These are phyloP conservation scores for Periophthalmodon schlosseri DNA, from an alignment of 2,113 vertebrate genomes.

Conservation along the genomic window DNA sequence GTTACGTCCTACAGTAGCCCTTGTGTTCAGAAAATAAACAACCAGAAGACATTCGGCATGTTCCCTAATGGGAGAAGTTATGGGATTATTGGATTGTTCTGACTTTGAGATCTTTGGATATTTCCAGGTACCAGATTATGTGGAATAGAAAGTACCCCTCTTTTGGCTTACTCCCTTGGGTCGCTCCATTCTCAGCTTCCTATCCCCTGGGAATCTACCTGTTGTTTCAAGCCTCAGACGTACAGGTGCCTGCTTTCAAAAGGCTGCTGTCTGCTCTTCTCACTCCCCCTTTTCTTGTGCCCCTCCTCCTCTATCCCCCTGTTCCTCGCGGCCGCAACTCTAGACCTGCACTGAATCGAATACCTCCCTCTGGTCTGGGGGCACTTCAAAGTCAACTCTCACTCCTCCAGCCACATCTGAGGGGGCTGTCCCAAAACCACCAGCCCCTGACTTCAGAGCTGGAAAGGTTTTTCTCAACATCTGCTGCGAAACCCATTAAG, in stretches of 20 bases:
- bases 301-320: conserved; percentile 2
- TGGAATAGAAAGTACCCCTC: background rate
- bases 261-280: conserved; percentile 36
- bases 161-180: background rate
- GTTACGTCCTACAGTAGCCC: too few relatives aligned
- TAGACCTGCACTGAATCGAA: conserved; percentile 60
- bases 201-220: conserved; percentile 68
- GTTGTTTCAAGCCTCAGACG: conserved; percentile 63
- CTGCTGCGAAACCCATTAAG: conserved; percentile 49
- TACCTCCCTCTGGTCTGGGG: conserved; percentile 60
- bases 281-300: conserved; percentile 32
- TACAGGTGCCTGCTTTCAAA: conserved; percentile 74
- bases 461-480: conserved; percentile 43
- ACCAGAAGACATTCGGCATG: too few relatives aligned
- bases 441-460: conserved; percentile 60
- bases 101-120: background rate
- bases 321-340: conserved; percentile 51
- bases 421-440: conserved; percentile 39
- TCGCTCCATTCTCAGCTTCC: conserved; percentile 49
- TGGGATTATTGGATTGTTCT: background rate
- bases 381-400: conserved; percentile 71
- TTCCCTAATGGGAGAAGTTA: too few relatives aligned
- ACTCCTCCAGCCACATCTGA: conserved; percentile 57
- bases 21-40: too few relatives aligned
- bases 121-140: background rate